Evolutionary conservation across 2,888 invertebrate species (phyloP).

Genomic region (Drosophila prostipennis): DNA sequence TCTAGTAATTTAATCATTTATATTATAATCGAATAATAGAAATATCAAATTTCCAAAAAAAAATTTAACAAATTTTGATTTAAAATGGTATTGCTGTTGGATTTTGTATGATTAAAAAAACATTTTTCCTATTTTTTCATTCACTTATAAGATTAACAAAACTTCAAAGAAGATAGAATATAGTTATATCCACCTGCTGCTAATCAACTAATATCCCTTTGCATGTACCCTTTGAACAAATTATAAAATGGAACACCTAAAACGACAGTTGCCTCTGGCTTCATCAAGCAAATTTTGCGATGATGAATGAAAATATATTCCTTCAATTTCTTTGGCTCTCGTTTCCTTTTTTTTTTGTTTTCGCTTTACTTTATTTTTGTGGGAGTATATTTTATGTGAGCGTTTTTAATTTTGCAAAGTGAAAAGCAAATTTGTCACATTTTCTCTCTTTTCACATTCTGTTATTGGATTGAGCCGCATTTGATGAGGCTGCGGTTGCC

Average conservation of each 20-base stretch:
- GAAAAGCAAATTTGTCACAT: constrained; percentile 77
- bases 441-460: constrained; percentile 51
- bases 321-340: constrained; percentile 11
- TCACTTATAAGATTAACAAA: too few species aligned
- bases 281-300: constrained; percentile 62
- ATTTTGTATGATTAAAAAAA: too few species aligned
- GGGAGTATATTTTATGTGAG: constrained; percentile 58
- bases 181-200: not conserved
- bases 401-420: constrained; percentile 76
- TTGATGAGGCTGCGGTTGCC: constrained; percentile 60
- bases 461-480: constrained; percentile 76
- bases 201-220: not conserved
- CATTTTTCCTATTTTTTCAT: not conserved
- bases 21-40: too few species aligned
- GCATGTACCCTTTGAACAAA: not conserved
- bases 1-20: not conserved
- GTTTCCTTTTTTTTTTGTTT: constrained; percentile 24
- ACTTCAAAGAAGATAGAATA: not conserved
- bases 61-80: too few species aligned
- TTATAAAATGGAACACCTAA: constrained; percentile 12
- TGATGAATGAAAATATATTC: constrained; percentile 69
- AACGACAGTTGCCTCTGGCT: constrained; percentile 29
- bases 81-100: too few species aligned
- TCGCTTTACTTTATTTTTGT: constrained; percentile 13
- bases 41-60: too few species aligned